phyloP scores from a whole-genome alignment of 2,113 vertebrate genomes.

The Holacanthus passer region DNA sequence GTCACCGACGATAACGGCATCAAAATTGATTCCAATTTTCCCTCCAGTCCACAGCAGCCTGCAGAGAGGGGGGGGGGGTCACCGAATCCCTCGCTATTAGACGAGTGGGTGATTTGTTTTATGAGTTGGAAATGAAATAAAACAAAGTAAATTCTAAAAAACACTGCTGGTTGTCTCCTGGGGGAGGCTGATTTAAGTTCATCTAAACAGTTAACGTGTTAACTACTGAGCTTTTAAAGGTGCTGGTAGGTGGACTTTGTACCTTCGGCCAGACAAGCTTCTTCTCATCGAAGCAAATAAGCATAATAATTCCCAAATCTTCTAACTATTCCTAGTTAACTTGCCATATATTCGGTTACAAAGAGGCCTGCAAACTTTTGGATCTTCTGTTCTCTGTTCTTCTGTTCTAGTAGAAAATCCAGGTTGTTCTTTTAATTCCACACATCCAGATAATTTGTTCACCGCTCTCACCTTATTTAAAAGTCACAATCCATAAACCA shows the following conservation, averaged over 20 bases:
- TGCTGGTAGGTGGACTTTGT: neutral
- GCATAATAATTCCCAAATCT: no score
- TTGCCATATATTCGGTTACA: no score
- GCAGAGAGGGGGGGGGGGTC: constrained; percentile 15
- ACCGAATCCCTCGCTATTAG: constrained; percentile 10
- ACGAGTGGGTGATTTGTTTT: constrained; percentile 8
- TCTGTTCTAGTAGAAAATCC: neutral
- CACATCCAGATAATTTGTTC: neutral
- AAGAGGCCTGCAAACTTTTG: no score
- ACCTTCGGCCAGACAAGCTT: no score
- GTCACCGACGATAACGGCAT: constrained; percentile 60
- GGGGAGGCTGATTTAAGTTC: neutral
- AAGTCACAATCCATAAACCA: neutral
- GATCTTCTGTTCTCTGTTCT: neutral
- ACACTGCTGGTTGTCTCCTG: neutral
- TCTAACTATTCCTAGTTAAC: no score
- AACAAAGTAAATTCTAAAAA: neutral
- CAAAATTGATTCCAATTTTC: constrained; percentile 70
- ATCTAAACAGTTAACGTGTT: neutral
- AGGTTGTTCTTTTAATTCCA: neutral
- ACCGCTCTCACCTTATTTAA: constrained; percentile 4
- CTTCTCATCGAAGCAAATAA: no score
- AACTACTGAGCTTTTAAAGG: neutral
- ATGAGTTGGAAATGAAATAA: constrained; percentile 5
- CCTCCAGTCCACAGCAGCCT: constrained; percentile 28